A percentile compares a stretch with the other conserved stretches of the same genome.
Evolutionary conservation across 2,113 vertebrate species (phyloP).

Genomic region (Monarcha castaneiventris): DNA sequence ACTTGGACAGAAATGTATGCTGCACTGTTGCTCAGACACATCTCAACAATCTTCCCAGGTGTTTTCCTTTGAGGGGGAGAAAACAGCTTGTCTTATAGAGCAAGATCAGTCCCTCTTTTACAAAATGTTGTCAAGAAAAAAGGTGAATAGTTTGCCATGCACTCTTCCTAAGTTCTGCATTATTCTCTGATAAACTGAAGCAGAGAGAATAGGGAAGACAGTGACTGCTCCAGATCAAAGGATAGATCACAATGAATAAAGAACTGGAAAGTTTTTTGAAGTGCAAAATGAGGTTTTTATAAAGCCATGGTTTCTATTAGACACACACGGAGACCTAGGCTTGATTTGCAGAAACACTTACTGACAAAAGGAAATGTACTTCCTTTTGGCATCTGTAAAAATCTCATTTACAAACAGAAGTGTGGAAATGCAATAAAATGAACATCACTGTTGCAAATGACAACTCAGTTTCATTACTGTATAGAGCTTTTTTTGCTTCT

Average conservation of each 20-base stretch:
- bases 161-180: background rate
- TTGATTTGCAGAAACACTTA: background rate
- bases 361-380: background rate
- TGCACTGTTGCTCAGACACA: accelerated
- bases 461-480: background rate
- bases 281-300: background rate
- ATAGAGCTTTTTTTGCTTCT: background rate
- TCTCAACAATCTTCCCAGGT: background rate
- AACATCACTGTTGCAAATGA: background rate
- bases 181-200: background rate
- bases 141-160: background rate
- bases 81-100: background rate
- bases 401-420: background rate
- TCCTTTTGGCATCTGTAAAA: background rate
- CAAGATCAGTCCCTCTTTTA: background rate
- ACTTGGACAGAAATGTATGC: background rate
- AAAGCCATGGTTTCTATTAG: background rate
- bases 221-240: background rate
- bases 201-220: background rate
- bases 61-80: background rate
- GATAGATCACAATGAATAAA: background rate
- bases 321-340: background rate
- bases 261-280: background rate
- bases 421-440: background rate
- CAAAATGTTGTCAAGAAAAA: background rate